Evolutionary conservation across 1,140 invertebrate species (phyloP), one percentile per base, ranked within the genome.

Genomic region (Zelostemma sp.): DNA sequence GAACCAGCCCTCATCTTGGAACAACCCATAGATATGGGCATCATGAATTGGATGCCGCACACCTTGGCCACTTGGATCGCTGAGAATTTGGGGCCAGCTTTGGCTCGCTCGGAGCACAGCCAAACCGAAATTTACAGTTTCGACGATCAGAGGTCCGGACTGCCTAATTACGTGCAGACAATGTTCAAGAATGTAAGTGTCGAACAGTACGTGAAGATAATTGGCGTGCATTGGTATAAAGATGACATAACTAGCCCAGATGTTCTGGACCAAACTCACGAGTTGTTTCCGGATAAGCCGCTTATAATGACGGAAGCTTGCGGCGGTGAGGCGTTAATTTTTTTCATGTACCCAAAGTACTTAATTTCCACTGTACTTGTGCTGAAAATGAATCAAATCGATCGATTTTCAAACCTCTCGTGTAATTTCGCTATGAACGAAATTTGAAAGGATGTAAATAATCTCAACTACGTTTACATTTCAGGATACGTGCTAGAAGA

Each of bases 1-100:
- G 90, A 92, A 65, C 91, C 91, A 6, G 11, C 40, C 15, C 16
- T 43, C 40, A 43, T 9, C 11, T 35, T n/a, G n/a, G 3, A 2
- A 9, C 6, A 9, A 11, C 33, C 33, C 2, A 9, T 35, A 35
- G n/a, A 35, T 2, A 9, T 11, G 2, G 6, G 6, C 6, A 11
- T n/a, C 6, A 78, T 12, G 45, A 71, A 0, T 1, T 65, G 46
- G 58, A 6, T 51, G 6, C 4, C 48, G 17, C 54, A 59, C 45
- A 33, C 45, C 45, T 15, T 21, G 2, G 55, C 43, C 2, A 56
- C 38, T 50, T 66, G 54, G 54, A 18, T 71, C 11, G 38, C n/a
- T 15, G 38, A 66, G 38, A 17, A 66, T 59, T 21, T 71, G 35
- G 58, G 58, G 8, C 62, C 61, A 11, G 25, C 35, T 48, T 48